Evolutionary conservation across 2,888 invertebrate genomes (phyloP).

Genomic region (Mamestra brassicae): DNA sequence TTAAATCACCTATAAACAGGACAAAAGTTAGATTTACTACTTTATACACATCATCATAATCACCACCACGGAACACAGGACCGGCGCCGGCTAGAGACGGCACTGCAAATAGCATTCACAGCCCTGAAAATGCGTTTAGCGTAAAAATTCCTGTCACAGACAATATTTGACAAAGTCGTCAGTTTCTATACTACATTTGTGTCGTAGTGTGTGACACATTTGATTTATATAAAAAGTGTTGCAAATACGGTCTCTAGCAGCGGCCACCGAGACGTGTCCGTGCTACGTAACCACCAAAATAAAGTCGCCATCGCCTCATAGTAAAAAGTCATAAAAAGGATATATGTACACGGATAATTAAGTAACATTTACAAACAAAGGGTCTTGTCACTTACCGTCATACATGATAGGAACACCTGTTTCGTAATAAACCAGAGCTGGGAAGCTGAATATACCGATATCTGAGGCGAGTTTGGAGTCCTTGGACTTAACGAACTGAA

Average conservation of each 20-base stretch:
- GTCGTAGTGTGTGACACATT: background rate
- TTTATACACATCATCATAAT: conserved; percentile 26
- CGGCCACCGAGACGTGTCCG: background rate
- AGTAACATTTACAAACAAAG: conserved; percentile 29
- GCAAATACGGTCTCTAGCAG: background rate
- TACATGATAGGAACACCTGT: conserved; percentile 98
- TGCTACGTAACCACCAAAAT: conserved; percentile 3
- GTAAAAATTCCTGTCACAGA: no score
- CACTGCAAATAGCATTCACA: background rate
- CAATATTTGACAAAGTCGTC: background rate
- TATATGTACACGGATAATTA: conserved; percentile 39
- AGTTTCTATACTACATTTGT: background rate
- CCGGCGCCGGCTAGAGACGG: background rate
- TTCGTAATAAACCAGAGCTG: conserved; percentile 97
- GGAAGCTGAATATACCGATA: conserved; percentile 97
- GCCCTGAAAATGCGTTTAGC: background rate
- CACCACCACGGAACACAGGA: background rate
- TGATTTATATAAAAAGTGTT: background rate
- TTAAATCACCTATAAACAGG: conserved; percentile 96
- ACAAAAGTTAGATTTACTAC: conserved; percentile 73
- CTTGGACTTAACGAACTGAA: conserved; percentile 98
- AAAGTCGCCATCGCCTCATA: conserved; percentile 18
- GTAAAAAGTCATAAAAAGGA: conserved; percentile 16
- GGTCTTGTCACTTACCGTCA: conserved; percentile 93
- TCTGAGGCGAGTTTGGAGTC: conserved; percentile 97